Percentiles rank a stretch among this genome's conserved stretches.
phyloP scores from a whole-genome alignment of 1,140 invertebrate species.

The Maniola jurtina region DNA sequence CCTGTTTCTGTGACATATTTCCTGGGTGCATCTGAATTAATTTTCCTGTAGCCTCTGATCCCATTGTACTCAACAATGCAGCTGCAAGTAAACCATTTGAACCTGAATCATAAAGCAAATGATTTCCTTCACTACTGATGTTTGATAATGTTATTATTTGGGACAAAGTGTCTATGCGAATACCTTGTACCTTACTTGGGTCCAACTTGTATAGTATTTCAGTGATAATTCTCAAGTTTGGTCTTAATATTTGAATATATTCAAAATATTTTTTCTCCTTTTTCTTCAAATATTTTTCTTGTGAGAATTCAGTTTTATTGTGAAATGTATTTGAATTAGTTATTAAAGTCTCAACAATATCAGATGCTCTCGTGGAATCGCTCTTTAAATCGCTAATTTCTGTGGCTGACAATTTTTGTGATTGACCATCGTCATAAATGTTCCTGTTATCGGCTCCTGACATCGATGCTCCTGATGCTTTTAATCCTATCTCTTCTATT shows the following conservation, averaged over 20 bases:
- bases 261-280: slow-evolving; percentile 95
- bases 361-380: slow-evolving; percentile 86
- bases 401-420: slow-evolving; percentile 90
- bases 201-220: slow-evolving; percentile 90
- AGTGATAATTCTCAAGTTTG: slow-evolving; percentile 86
- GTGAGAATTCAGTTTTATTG: slow-evolving; percentile 93
- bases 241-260: slow-evolving; percentile 86
- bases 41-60: slow-evolving; percentile 80
- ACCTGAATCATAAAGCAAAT: slow-evolving; percentile 93
- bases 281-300: slow-evolving; percentile 96
- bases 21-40: slow-evolving; percentile 89
- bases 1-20: slow-evolving; percentile 87
- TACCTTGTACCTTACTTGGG: slow-evolving; percentile 86
- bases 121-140: slow-evolving; percentile 87
- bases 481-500: slow-evolving; percentile 78
- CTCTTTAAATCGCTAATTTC: slow-evolving; percentile 90
- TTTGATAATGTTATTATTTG: slow-evolving; percentile 92
- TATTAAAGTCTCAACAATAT: slow-evolving; percentile 92
- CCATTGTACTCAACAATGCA: slow-evolving; percentile 87
- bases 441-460: slow-evolving; percentile 92
- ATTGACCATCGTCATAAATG: slow-evolving; percentile 90
- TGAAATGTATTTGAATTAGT: slow-evolving; percentile 93
- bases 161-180: slow-evolving; percentile 92
- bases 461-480: slow-evolving; percentile 81
- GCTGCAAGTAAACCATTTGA: slow-evolving; percentile 90